Evolutionary conservation across 1,140 invertebrate genomes (phyloP), one percentile per base, ranked within the genome.

Genomic region (Tribolium castaneum): DNA sequence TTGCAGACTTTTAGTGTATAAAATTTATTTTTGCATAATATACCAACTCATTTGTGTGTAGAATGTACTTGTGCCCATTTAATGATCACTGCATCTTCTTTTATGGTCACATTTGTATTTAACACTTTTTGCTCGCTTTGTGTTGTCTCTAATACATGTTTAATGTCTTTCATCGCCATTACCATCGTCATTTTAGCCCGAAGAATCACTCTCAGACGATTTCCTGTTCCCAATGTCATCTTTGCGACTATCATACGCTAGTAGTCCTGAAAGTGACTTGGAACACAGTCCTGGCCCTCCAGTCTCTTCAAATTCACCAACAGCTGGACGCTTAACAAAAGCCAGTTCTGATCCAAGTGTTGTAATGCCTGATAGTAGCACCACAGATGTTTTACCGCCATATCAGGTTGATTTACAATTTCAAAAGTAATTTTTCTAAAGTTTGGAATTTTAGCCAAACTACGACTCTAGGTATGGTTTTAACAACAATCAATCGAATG

Each of bases 161-260:
- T 54, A 7, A 13, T 45, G 22, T 79, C 45, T 59, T 70, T 75
- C 49, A 52, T 76, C 70, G 25, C 75, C 71, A 76, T 76, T 76
- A 56, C n/a, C 52, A 49, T 56, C 16, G n/a, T 70, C 78, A 83
- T 86, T 88, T 87, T 88, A 93, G 92, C 92, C 92, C 84, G 92
- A 95, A 88, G 94, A 95, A 89, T 93, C 94, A 88, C 90, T 95
- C 87, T 94, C 94, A 83, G 94, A 96, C 90, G 97, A 99, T 91
- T 97, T 99, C 92, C 93, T 99, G 85, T 99, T 99, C 90, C 97
- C 97, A 84, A 98, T 98, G 96, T 96, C 96, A 80, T 96, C 95
- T 88, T 87, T 90, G 75, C 93, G 97, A 84, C 90, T 98, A 80
- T 98, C 97, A 85, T 98, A 98, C 89, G 97, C 96, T 79, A 97